Evolutionary conservation across 2,888 invertebrate genomes (phyloP).

Genomic region (Syritta pipiens): DNA sequence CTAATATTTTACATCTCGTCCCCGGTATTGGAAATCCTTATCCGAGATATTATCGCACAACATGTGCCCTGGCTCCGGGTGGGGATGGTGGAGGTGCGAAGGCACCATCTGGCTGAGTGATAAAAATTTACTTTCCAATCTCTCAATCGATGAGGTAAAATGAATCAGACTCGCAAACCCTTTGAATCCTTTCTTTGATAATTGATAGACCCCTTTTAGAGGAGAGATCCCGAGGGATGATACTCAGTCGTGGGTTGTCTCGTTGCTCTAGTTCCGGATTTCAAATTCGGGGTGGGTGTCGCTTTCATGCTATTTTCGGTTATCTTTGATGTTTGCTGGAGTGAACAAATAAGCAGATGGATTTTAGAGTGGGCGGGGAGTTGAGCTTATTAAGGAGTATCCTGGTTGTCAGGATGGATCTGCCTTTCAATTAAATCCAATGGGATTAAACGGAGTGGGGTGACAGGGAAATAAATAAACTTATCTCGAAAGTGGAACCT

Average conservation of each 20-base stretch:
- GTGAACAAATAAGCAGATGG: slow-evolving; percentile 14
- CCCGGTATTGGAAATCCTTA: slow-evolving; percentile 12
- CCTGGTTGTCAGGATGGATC: too few species aligned
- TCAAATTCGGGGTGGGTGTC: slow-evolving; percentile 3
- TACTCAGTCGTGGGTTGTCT: neutral
- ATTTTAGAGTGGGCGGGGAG: too few species aligned
- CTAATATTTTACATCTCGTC: slow-evolving; percentile 11
- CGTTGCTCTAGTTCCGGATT: slow-evolving; percentile 5
- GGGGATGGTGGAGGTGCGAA: slow-evolving; percentile 25
- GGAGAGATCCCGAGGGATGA: neutral
- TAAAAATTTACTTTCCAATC: slow-evolving; percentile 35
- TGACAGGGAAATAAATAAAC: too few species aligned
- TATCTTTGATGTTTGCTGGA: slow-evolving; percentile 7
- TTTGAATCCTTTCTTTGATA: slow-evolving; percentile 15
- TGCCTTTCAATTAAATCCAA: too few species aligned
- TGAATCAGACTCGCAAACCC: neutral
- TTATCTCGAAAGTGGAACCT: too few species aligned
- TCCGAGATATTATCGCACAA: slow-evolving; percentile 27
- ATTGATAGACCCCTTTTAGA: slow-evolving; percentile 1
- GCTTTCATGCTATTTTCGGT: neutral
- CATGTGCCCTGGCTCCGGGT: too few species aligned
- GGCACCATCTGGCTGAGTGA: slow-evolving; percentile 23
- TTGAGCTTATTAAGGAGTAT: too few species aligned
- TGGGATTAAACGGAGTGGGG: too few species aligned
- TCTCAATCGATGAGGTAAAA: slow-evolving; percentile 17